phyloP scores from a whole-genome alignment of 1,140 invertebrate genomes.

The Muscidifurax raptorellus region DNA sequence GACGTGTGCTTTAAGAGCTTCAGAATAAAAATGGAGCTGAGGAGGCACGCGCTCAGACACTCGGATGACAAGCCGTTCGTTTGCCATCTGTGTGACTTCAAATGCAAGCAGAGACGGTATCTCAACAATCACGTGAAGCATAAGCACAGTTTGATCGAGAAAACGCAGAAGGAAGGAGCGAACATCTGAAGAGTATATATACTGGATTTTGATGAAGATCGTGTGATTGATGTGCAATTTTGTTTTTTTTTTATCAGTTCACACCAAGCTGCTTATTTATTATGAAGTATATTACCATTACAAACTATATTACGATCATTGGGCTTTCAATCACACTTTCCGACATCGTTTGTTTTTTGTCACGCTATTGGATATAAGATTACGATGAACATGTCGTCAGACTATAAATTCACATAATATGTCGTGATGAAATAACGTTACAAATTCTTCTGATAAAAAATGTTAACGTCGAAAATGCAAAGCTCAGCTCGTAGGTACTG shows the following conservation, averaged over 20 bases:
- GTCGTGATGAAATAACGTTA: too few relatives aligned
- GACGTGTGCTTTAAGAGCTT: conserved; percentile 76
- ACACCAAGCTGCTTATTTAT: too few relatives aligned
- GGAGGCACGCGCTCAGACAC: conserved; percentile 75
- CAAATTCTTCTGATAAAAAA: conserved; percentile 43
- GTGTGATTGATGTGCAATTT: too few relatives aligned
- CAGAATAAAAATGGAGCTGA: conserved; percentile 73
- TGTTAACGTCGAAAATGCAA: neutral
- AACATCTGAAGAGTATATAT: neutral
- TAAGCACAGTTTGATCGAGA: conserved; percentile 21
- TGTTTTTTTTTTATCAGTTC: too few relatives aligned
- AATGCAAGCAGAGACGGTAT: conserved; percentile 77
- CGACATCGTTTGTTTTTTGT: too few relatives aligned
- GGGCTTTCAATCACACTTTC: too few relatives aligned
- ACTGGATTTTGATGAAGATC: neutral
- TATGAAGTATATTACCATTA: too few relatives aligned
- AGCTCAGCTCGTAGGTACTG: neutral
- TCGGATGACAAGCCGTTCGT: conserved; percentile 75
- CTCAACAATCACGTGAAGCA: conserved; percentile 71
- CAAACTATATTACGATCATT: too few relatives aligned
- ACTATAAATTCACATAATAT: too few relatives aligned
- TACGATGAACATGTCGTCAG: too few relatives aligned
- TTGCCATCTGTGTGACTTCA: conserved; percentile 74
- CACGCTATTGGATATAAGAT: too few relatives aligned
- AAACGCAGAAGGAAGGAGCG: neutral